Evolutionary conservation across 2,113 vertebrate species (phyloP).

Genomic region (Ascaphus truei): DNA sequence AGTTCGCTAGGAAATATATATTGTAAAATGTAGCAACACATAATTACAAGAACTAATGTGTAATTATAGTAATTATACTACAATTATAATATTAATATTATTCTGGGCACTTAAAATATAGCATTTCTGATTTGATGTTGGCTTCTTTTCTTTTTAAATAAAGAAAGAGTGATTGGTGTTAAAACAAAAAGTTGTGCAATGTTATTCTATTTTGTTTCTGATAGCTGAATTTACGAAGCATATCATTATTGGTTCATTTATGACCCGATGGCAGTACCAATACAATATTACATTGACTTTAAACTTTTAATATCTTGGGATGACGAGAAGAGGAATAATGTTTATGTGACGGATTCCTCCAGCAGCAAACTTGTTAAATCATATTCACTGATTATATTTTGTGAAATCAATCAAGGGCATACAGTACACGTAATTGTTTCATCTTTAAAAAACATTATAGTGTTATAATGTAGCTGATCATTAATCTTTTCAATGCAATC

Average conservation of each 20-base stretch:
- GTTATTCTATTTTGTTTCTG: not conserved
- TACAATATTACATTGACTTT: too few relatives aligned
- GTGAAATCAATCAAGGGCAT: constrained; percentile 23
- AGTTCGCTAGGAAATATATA: constrained; percentile 18
- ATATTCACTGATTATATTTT: constrained; percentile 16
- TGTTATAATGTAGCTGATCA: not conserved
- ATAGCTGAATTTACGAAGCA: not conserved
- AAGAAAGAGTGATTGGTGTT: not conserved
- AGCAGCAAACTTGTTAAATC: not conserved
- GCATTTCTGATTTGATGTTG: constrained; percentile 8
- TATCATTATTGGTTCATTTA: not conserved
- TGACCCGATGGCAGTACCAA: too few relatives aligned
- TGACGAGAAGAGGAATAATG: too few relatives aligned
- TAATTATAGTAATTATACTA: constrained; percentile 29
- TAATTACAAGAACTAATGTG: constrained; percentile 29
- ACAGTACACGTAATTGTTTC: not conserved
- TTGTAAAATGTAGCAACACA: constrained; percentile 18
- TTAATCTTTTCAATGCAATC: constrained; percentile 3
- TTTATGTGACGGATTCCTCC: too few relatives aligned
- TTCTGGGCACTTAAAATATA: constrained; percentile 25
- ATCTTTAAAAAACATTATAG: not conserved
- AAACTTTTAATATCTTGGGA: too few relatives aligned
- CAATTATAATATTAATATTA: constrained; percentile 34
- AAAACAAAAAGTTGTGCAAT: not conserved
- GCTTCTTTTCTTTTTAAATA: constrained; percentile 5